Conservation (phyloP, 2,888 invertebrate species). For the Trachelus iudaicus region DNA sequence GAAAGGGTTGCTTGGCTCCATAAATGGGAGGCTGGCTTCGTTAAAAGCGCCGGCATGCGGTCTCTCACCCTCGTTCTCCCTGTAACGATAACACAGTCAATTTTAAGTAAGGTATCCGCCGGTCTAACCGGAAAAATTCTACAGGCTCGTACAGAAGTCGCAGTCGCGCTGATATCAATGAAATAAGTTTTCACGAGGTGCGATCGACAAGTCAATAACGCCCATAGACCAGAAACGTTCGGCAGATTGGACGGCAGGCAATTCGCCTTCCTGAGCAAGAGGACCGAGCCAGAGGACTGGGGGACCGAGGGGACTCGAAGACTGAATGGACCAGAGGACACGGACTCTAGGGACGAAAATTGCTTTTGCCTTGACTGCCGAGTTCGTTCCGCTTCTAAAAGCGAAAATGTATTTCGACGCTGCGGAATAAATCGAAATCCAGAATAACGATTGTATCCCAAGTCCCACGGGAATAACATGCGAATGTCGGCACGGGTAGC, state of each 20-base stretch:
- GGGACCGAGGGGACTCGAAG: not conserved
- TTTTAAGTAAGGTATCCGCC: too few species aligned
- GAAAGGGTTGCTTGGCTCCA: not conserved
- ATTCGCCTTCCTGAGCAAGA: constrained; percentile 15
- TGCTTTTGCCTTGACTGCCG: constrained; percentile 15
- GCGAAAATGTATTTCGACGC: constrained; percentile 59
- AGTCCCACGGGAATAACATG: not conserved
- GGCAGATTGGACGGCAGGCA: constrained; percentile 27
- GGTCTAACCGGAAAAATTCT: too few species aligned
- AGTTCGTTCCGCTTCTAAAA: constrained; percentile 18
- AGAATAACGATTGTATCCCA: constrained; percentile 40
- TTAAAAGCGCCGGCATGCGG: too few species aligned
- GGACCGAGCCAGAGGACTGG: constrained; percentile 40
- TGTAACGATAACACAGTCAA: too few species aligned
- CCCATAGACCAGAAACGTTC: too few species aligned
- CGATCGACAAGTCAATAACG: too few species aligned
- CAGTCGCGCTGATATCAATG: too few species aligned
- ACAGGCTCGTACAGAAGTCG: too few species aligned
- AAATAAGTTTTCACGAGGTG: too few species aligned
- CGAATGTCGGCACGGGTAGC: too few species aligned
- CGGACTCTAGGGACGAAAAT: constrained; percentile 7
- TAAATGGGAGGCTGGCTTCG: too few species aligned
- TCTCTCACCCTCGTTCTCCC: too few species aligned
- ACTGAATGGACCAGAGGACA: constrained; percentile 7
- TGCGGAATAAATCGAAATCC: constrained; percentile 54